Evolutionary conservation across 2,113 vertebrate genomes (phyloP).

Genomic region (Pristiophorus japonicus): DNA sequence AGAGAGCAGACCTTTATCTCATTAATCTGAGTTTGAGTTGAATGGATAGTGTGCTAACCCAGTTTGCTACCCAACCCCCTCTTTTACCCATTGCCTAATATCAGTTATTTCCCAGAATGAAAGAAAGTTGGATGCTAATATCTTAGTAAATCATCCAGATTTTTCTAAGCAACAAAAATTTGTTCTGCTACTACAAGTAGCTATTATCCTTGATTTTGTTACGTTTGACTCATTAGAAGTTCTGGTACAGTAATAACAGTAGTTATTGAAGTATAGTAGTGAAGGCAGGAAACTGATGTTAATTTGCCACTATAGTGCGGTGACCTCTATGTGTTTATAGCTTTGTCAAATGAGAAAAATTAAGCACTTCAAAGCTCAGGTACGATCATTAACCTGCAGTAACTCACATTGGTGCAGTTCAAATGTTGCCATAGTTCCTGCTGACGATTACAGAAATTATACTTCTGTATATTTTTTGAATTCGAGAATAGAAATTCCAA

Average conservation of each 20-base stretch:
- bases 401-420: neutral
- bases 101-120: neutral
- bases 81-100: neutral
- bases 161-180: neutral
- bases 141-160: neutral
- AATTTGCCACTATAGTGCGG: neutral
- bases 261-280: neutral
- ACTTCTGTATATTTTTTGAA: neutral
- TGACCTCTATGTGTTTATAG: neutral
- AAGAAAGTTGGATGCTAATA: neutral
- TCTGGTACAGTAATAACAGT: neutral
- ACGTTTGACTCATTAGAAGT: neutral
- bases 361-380: neutral
- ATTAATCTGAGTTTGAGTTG: neutral
- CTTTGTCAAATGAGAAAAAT: neutral
- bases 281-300: neutral
- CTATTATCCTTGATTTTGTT: neutral
- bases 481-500: neutral
- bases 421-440: neutral
- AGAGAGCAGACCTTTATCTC: neutral
- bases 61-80: neutral
- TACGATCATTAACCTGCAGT: neutral
- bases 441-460: neutral
- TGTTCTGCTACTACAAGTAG: neutral
- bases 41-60: neutral